phyloP scores from a whole-genome alignment of 2,888 invertebrate genomes.

The Hypomecis atomaria region DNA sequence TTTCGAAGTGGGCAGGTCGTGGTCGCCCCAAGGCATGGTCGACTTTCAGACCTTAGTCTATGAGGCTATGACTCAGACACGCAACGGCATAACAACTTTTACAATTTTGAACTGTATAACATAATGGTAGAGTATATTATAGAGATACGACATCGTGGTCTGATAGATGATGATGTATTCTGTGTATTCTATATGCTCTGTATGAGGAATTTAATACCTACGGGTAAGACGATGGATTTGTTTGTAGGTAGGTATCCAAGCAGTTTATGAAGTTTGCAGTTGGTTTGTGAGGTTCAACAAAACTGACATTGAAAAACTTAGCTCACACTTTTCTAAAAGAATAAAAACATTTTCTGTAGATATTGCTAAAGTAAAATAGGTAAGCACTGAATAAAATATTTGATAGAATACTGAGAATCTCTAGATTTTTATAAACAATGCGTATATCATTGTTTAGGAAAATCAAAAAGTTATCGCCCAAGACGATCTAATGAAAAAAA shows the following conservation, averaged over 20 bases:
- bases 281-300: slow-evolving; percentile 2
- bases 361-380: neutral
- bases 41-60: slow-evolving; percentile 59
- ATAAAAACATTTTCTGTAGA: too few species aligned
- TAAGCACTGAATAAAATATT: too few species aligned
- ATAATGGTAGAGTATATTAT: slow-evolving; percentile 13
- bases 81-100: slow-evolving; percentile 37
- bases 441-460: too few species aligned
- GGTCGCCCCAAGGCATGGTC: slow-evolving; percentile 65
- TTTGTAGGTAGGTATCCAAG: slow-evolving; percentile 37
- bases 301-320: neutral
- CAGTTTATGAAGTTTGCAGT: slow-evolving; percentile 29
- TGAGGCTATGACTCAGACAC: slow-evolving; percentile 58
- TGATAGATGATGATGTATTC: slow-evolving; percentile 13
- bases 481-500: too few species aligned
- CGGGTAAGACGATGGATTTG: slow-evolving; percentile 24
- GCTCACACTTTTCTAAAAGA: too few species aligned
- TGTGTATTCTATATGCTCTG: slow-evolving; percentile 15
- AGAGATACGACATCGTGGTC: neutral
- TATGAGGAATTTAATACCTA: slow-evolving; percentile 36
- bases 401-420: too few species aligned
- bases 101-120: slow-evolving; percentile 13
- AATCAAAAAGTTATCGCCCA: too few species aligned
- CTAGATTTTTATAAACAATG: too few species aligned
- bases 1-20: slow-evolving; percentile 66